Evolutionary conservation across 2,888 invertebrate species (phyloP).

Genomic region (Tillus elongatus): DNA sequence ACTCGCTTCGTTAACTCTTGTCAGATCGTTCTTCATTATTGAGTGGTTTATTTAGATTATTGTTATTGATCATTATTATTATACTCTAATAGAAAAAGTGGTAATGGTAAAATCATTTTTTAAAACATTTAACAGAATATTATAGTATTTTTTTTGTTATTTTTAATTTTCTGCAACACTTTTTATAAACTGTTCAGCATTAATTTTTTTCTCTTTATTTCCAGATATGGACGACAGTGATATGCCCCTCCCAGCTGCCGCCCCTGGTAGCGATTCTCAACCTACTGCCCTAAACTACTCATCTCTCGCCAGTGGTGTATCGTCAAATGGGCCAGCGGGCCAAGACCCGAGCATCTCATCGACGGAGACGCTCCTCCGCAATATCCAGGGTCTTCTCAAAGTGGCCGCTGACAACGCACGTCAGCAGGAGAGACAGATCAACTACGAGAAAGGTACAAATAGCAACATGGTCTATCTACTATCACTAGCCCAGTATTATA

Average conservation of each 20-base stretch:
- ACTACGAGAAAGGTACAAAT: constrained; percentile 87
- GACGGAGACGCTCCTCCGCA: constrained; percentile 86
- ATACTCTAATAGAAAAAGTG: too few relatives aligned
- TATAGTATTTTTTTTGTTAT: too few relatives aligned
- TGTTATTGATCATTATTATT: too few relatives aligned
- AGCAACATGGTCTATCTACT: constrained; percentile 44
- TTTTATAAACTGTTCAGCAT: too few relatives aligned
- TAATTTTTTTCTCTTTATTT: too few relatives aligned
- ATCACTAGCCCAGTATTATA: constrained; percentile 43
- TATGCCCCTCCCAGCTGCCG: constrained; percentile 51
- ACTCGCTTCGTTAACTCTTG: too few relatives aligned
- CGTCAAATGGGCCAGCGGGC: constrained; percentile 46
- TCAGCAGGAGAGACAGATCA: constrained; percentile 91
- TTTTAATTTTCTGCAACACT: too few relatives aligned
- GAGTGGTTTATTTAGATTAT: too few relatives aligned
- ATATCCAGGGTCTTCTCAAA: constrained; percentile 91
- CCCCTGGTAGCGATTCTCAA: constrained; percentile 48
- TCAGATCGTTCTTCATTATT: too few relatives aligned
- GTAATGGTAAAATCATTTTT: too few relatives aligned
- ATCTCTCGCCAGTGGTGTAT: constrained; percentile 57
- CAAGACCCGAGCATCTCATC: constrained; percentile 63
- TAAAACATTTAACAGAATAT: too few relatives aligned
- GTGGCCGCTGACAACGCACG: constrained; percentile 96
- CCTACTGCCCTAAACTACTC: constrained; percentile 73
- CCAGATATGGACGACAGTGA: constrained; percentile 71